Conservation (phyloP, 2,113 vertebrate genomes). For the Gnathonemus echidnorhynchus region DNA sequence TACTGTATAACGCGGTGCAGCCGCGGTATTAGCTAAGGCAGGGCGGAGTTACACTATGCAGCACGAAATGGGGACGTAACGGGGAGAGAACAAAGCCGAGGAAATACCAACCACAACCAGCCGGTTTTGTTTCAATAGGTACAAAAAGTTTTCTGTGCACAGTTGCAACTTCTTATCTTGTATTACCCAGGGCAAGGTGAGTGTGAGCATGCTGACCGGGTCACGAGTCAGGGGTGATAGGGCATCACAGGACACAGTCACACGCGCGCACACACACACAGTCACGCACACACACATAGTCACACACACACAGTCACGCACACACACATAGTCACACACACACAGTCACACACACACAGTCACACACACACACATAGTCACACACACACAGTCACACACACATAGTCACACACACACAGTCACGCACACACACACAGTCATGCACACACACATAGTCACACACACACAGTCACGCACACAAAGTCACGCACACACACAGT, state of each 20-base stretch:
- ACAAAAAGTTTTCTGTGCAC: not conserved
- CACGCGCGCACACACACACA: not conserved
- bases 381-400: not conserved
- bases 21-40: not conserved
- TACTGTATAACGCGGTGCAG: not conserved
- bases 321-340: too few relatives aligned
- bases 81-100: not conserved
- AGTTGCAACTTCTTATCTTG: not conserved
- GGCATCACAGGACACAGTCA: not conserved
- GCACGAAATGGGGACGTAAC: accelerated
- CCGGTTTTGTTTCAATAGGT: not conserved
- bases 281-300: too few relatives aligned
- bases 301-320: too few relatives aligned
- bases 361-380: too few relatives aligned
- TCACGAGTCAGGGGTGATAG: not conserved
- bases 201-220: not conserved
- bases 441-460: too few relatives aligned
- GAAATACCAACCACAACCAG: not conserved
- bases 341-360: too few relatives aligned
- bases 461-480: too few relatives aligned
- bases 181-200: not conserved
- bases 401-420: too few relatives aligned
- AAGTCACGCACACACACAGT: too few relatives aligned
- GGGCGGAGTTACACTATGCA: not conserved
- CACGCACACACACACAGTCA: not conserved